A percentile compares a stretch with the other conserved stretches of the same genome.
phyloP scores from a whole-genome alignment of 2,113 vertebrate species.

The mouse (Mus musculus) region GRCm39 chr16:74725501-74726000 shows the following conservation, averaged over 20 bases:
- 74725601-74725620: neutral
- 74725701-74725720: neutral
- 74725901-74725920: neutral
- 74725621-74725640: neutral
- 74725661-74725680: neutral
- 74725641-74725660: accelerated
- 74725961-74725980: neutral
- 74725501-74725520: neutral
- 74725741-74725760: neutral
- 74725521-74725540: too few relatives aligned
- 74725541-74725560: neutral
- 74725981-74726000: neutral
- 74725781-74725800: neutral
- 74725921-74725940: neutral
- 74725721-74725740: neutral
- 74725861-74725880: neutral
- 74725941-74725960: neutral
- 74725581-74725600: neutral
- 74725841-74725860: neutral
- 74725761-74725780: neutral
- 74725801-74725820: neutral
- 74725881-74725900: neutral
- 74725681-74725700: neutral
- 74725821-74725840: neutral
- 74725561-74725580: neutral